Evolutionary conservation across 2,888 invertebrate species (phyloP).

Genomic region (Hoplodrina ambigua): DNA sequence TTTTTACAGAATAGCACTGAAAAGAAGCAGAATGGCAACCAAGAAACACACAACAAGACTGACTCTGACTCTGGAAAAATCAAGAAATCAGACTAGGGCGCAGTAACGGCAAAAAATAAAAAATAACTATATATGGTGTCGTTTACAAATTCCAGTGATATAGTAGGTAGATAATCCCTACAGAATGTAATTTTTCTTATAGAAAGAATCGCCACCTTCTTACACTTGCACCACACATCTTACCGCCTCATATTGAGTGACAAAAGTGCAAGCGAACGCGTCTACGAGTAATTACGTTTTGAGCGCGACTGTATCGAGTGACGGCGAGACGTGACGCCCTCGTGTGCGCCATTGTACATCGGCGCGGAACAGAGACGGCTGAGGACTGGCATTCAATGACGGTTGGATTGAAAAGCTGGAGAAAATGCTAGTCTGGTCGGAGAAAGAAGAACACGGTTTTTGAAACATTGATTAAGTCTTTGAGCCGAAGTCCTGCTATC

Average conservation of each 20-base stretch:
- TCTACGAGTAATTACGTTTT: constrained; percentile 54
- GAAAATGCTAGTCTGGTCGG: not conserved
- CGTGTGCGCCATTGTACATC: constrained; percentile 38
- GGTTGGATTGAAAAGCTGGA: not conserved
- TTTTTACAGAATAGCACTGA: too few relatives aligned
- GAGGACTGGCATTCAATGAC: constrained; percentile 10
- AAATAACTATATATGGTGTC: too few relatives aligned
- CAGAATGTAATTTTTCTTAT: not conserved
- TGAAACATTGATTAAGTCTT: too few relatives aligned
- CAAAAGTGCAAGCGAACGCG: constrained; percentile 60
- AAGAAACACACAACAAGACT: too few relatives aligned
- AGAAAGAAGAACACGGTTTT: too few relatives aligned
- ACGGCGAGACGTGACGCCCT: constrained; percentile 50
- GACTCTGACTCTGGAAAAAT: too few relatives aligned
- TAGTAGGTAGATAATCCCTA: not conserved
- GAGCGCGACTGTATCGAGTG: constrained; percentile 55
- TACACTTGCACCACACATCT: constrained; percentile 29
- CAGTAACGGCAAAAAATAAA: too few relatives aligned
- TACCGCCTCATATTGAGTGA: constrained; percentile 47
- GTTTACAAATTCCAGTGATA: too few relatives aligned
- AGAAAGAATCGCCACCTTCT: constrained; percentile 1
- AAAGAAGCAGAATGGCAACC: too few relatives aligned
- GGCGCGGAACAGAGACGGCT: not conserved
- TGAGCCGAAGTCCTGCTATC: too few relatives aligned
- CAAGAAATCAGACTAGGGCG: too few relatives aligned